Evolutionary conservation across 2,113 vertebrate species (phyloP).

Genomic region (Ctenodactylus gundi): DNA sequence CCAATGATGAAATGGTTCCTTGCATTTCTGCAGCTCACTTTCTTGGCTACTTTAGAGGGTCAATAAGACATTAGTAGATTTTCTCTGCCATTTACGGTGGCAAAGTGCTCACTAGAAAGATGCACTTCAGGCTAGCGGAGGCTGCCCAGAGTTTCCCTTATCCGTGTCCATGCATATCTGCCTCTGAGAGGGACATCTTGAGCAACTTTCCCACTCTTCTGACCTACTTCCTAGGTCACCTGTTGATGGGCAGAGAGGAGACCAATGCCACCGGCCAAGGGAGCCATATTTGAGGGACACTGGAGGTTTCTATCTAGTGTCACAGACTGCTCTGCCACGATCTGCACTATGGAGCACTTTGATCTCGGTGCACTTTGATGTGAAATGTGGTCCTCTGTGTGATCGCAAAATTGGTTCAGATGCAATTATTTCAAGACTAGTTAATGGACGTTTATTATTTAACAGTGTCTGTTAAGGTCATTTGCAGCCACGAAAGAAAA

Average conservation of each 20-base stretch:
- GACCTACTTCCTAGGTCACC: not conserved
- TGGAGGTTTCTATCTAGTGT: not conserved
- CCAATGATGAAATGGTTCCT: not conserved
- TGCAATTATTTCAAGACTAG: constrained; percentile 49
- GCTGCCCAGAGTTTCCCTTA: not conserved
- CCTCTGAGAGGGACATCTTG: not conserved
- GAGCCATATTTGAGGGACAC: not conserved
- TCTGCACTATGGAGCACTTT: not conserved
- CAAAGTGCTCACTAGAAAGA: not conserved
- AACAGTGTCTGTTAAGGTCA: constrained; percentile 40
- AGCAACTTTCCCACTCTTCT: not conserved
- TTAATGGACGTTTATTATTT: constrained; percentile 75
- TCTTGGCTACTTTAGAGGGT: not conserved
- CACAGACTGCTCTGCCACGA: not conserved
- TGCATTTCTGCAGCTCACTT: not conserved
- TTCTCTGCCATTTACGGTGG: not conserved
- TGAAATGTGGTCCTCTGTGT: not conserved
- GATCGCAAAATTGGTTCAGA: constrained; percentile 52
- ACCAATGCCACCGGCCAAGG: not conserved
- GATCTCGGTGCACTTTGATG: not conserved
- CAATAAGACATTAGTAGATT: not conserved
- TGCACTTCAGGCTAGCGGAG: not conserved
- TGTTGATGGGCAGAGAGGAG: not conserved
- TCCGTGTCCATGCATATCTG: too few relatives aligned
- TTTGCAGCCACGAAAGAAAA: constrained; percentile 24